Evolutionary conservation across 2,113 vertebrate species (phyloP).

Genomic region (Neoarius graeffei): DNA sequence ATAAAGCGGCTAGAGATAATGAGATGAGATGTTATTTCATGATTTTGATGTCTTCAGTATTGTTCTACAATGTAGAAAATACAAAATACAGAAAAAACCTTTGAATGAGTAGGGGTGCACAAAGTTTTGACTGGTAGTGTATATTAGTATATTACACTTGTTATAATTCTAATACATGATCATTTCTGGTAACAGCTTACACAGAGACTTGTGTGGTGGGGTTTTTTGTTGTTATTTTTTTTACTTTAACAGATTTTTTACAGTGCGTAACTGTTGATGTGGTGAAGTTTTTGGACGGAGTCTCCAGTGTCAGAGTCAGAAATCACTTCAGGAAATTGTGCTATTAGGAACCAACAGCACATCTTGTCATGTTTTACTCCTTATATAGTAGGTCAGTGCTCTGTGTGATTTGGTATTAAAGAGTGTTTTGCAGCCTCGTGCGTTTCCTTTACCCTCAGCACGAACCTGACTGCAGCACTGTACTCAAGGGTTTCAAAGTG

Average conservation of each 20-base stretch:
- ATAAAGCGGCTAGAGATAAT: too few relatives aligned
- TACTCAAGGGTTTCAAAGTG: constrained; percentile 21
- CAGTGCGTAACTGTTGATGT: neutral
- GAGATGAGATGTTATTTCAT: too few relatives aligned
- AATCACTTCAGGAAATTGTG: neutral
- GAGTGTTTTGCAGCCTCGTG: constrained; percentile 9
- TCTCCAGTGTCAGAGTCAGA: neutral
- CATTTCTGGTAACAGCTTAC: neutral
- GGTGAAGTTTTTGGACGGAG: neutral
- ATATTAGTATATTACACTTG: neutral
- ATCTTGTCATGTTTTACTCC: neutral
- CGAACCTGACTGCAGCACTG: constrained; percentile 31
- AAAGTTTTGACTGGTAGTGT: too few relatives aligned
- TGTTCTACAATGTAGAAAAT: too few relatives aligned
- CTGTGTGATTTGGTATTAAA: neutral
- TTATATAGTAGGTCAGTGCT: neutral
- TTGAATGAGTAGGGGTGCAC: too few relatives aligned
- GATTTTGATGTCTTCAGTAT: too few relatives aligned
- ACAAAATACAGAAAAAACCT: too few relatives aligned
- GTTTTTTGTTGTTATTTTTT: too few relatives aligned
- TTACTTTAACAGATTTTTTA: neutral
- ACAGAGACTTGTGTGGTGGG: neutral
- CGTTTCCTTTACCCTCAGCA: neutral
- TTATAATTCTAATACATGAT: neutral
- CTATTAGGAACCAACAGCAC: neutral